Percentiles rank a stretch among this genome's conserved stretches.
Conservation (phyloP, 2,888 invertebrate genomes). For the Girardia tigrina region DNA sequence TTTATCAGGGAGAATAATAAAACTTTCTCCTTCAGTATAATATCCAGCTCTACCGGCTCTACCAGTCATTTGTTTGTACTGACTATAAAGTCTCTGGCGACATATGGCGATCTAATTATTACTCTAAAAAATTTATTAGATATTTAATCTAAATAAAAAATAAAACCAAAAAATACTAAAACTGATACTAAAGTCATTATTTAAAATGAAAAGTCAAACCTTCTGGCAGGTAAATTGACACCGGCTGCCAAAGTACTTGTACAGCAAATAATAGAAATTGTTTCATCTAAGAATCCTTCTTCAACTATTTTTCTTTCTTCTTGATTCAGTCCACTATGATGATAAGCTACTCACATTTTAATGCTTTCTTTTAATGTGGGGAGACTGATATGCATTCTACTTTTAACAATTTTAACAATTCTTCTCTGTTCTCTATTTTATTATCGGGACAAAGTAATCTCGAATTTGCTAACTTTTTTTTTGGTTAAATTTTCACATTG, state of each 20-base stretch:
- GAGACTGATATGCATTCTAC: constrained; percentile 29
- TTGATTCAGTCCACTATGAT: constrained; percentile 69
- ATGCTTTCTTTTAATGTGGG: constrained; percentile 50
- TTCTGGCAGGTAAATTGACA: constrained; percentile 81
- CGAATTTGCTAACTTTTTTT: background rate
- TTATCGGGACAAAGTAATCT: background rate
- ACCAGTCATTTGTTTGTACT: constrained; percentile 88
- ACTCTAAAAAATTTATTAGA: too few relatives aligned
- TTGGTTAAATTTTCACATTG: constrained; percentile 78
- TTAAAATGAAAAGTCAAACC: too few relatives aligned
- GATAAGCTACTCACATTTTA: constrained; percentile 71
- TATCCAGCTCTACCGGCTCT: constrained; percentile 80
- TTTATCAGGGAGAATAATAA: constrained; percentile 60
- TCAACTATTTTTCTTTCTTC: constrained; percentile 75
- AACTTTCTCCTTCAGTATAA: constrained; percentile 69
- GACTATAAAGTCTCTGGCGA: too few relatives aligned
- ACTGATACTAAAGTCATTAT: too few relatives aligned
- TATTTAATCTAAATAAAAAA: too few relatives aligned
- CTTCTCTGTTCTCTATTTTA: background rate
- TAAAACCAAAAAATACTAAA: too few relatives aligned
- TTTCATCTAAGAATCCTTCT: constrained; percentile 62
- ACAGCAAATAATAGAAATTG: constrained; percentile 74
- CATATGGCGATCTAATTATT: too few relatives aligned
- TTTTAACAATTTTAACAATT: background rate
- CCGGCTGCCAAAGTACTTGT: constrained; percentile 94